These are phyloP conservation scores for Poecilia wingei DNA, from an alignment of 2,797 vertebrate genomes.

Conservation along the genomic window DNA sequence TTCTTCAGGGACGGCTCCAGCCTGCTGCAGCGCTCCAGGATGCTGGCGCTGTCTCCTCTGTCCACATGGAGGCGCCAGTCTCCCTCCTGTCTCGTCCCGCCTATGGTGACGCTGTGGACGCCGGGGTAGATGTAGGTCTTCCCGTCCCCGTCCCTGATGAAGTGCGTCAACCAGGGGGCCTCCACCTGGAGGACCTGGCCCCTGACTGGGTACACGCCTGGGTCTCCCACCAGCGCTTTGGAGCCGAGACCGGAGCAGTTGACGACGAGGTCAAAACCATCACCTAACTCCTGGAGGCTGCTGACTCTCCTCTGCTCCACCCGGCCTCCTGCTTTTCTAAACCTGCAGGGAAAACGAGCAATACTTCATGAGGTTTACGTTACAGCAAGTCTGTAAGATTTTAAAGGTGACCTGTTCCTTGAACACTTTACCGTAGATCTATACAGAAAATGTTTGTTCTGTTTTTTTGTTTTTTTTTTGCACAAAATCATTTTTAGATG, in stretches of 20 bases:
- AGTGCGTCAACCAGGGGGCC: conserved; percentile 92
- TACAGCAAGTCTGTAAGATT: neutral
- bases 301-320: conserved; percentile 77
- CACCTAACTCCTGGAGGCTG: conserved; percentile 84
- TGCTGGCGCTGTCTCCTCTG: conserved; percentile 68
- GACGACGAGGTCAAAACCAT: conserved; percentile 83
- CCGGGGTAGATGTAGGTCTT: conserved; percentile 91
- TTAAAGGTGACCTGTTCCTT: neutral
- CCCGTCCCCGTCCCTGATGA: conserved; percentile 85
- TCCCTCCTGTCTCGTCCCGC: conserved; percentile 86
- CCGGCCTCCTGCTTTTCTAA: conserved; percentile 80
- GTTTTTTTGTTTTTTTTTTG: too few relatives aligned
- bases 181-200: conserved; percentile 89
- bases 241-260: conserved; percentile 92
- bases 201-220: conserved; percentile 79
- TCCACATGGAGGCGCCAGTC: conserved; percentile 84
- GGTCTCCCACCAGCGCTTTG: conserved; percentile 78
- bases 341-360: conserved; percentile 68
- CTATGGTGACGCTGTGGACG: conserved; percentile 78
- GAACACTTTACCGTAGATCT: too few relatives aligned
- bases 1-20: conserved; percentile 86
- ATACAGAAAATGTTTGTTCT: too few relatives aligned
- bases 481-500: too few relatives aligned
- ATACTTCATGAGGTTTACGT: conserved; percentile 13
- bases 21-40: conserved; percentile 83